Base-by-base conservation (phyloP, 1,140 invertebrate species). In the Nebria ingens region DNA sequence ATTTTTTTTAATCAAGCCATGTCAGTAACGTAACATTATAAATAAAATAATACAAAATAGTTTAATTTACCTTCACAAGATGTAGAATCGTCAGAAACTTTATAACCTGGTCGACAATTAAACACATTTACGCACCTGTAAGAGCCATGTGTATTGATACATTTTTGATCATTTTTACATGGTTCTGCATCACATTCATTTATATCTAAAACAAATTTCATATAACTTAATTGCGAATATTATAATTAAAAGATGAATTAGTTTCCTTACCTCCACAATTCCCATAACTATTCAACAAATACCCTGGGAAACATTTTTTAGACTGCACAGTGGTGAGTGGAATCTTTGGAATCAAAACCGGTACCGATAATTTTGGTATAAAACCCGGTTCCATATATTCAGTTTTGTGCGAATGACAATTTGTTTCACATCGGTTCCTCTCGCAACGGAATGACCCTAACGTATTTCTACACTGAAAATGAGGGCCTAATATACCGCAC, bases 381-480 rank as follows among this genome's bases (percentile, higher is more conserved):
- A 22, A 13, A 12, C 2, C 21, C 20, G 38, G 38, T 13, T 11
- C 42, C 6, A 21, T 38, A 19, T 19, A 13, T 13, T 12, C 20
- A 23, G 34, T n/a, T 29, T 29, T 56, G 17, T 11, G 49, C 6
- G 6, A 1, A 19, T 19, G 34, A 20, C 45, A 56, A 29, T 51
- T 21, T 12, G 17, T 45, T n/a, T 21, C 19, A 17, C 42, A 56
- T 52, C 25, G 51, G n/a, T 34, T 56, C 61, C 75, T 73, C 52
- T 82, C 78, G 69, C 89, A 92, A 21, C 85, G 73, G 65, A 86
- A 93, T 13, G 86, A 89, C 0, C 90, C 90, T 19, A 81, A 66
- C 0, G 81, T 93, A 65, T 99, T 99, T 49, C 81, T 76, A 68
- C 96, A 99, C 1, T 79, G 72, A 64, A 88, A 96, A 2, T 83